Evolutionary conservation across 2,113 vertebrate genomes (phyloP).

Genomic region (Zosterops pallidus): DNA sequence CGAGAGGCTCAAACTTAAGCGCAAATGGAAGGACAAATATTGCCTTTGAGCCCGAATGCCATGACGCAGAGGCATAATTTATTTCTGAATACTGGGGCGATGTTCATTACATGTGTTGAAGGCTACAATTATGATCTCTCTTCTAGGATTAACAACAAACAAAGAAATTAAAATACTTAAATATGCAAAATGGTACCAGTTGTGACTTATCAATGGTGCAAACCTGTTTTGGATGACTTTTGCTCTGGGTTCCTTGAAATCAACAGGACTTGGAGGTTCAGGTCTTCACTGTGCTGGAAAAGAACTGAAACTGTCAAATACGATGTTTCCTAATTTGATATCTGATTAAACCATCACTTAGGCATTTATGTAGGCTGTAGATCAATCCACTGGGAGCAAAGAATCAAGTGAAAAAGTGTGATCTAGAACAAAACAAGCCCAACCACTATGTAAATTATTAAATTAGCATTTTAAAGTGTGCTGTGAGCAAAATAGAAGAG

Average conservation of each 20-base stretch:
- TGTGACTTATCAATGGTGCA: background rate
- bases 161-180: background rate
- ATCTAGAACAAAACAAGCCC: background rate
- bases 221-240: background rate
- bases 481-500: background rate
- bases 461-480: background rate
- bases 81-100: background rate
- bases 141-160: background rate
- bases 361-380: background rate
- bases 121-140: background rate
- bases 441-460: background rate
- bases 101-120: background rate
- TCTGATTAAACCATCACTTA: background rate
- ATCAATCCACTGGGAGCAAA: background rate
- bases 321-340: background rate
- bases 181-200: background rate
- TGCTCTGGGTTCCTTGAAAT: background rate
- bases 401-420: background rate
- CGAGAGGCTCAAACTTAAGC: slow-evolving; percentile 49
- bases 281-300: background rate
- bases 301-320: background rate
- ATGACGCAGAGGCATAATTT: slow-evolving; percentile 7
- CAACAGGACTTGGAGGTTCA: background rate
- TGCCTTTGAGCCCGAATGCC: slow-evolving; percentile 74
- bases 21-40: slow-evolving; percentile 71